Conservation (phyloP, 2,113 vertebrate species). For the Pyxicephalus adspersus region DNA sequence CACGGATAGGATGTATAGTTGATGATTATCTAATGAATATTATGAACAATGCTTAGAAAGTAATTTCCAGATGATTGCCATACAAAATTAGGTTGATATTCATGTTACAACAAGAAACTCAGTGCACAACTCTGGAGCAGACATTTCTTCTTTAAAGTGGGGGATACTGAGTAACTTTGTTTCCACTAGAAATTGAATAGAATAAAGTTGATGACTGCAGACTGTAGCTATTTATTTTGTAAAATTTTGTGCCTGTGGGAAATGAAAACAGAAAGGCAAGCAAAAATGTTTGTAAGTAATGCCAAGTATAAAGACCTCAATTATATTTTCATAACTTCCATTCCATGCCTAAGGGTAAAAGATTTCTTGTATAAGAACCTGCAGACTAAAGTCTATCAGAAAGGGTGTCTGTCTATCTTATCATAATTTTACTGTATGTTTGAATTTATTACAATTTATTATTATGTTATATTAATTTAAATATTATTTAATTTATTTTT, state of each 20-base stretch:
- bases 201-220: slow-evolving; percentile 57
- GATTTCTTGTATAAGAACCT: background rate
- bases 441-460: background rate
- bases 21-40: background rate
- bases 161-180: slow-evolving; percentile 56
- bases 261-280: slow-evolving; percentile 42
- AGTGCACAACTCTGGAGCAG: slow-evolving; percentile 49
- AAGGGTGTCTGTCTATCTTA: background rate
- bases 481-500: no score
- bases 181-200: slow-evolving; percentile 56
- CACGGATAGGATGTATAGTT: background rate
- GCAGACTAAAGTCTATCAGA: background rate
- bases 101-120: slow-evolving; percentile 38
- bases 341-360: slow-evolving; percentile 50
- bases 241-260: slow-evolving; percentile 58
- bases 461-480: background rate
- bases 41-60: background rate
- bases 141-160: slow-evolving; percentile 45
- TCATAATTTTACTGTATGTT: background rate
- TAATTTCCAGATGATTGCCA: background rate
- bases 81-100: slow-evolving; percentile 51
- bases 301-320: slow-evolving; percentile 53
- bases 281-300: slow-evolving; percentile 34
- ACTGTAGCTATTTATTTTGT: slow-evolving; percentile 63
- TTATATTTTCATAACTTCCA: slow-evolving; percentile 51